Evolutionary conservation across 2,888 invertebrate genomes (phyloP), one percentile per base, ranked within the genome.

Genomic region (Drepana falcataria): DNA sequence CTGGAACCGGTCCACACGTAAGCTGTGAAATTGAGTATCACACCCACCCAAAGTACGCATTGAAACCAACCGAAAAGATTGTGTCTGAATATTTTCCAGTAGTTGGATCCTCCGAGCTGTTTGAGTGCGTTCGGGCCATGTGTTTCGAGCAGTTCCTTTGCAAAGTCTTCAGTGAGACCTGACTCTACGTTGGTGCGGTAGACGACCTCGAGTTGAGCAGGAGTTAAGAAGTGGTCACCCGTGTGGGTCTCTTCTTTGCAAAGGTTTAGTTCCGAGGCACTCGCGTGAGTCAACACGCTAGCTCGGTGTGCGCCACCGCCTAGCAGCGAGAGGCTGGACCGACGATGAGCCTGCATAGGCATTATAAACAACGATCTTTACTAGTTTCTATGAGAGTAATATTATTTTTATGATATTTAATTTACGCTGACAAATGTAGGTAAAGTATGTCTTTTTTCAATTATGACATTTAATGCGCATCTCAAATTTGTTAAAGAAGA

Each of bases 11-110:
- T 51, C 21, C 55, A 57, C 41, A 85, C 76, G 69, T 87, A 95
- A 35, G 93, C 94, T 7, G 92, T 62, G 61, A 94, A 92, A 65
- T 94, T 94, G 5, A 95, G 85, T 1, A 92, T 57, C 3, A 94
- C 93, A 3, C 94, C 94, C 34, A 91, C 77, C 95, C 95, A 95
- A 34, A 95, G 88, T 35, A 95, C 89, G 59, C 93, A 83, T 52
- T 94, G 93, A 75, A 95, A 95, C 75, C 95, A 95, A 41, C 94
- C 94, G 77, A 95, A 95, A 48, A 95, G 77, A 70, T 94, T 94
- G 60, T 92, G 92, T 7, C 92, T 85, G 66, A 95, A 93, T 68
- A 95, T 91, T 60, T 93, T 77, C 92, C 93, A 93, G 70, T 93
- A 92, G 52, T 94, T 94, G 44, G 92, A 93, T 6, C 92, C 91